Conservation (phyloP, 2,797 vertebrate genomes). For the Sebastes dallii region DNA sequence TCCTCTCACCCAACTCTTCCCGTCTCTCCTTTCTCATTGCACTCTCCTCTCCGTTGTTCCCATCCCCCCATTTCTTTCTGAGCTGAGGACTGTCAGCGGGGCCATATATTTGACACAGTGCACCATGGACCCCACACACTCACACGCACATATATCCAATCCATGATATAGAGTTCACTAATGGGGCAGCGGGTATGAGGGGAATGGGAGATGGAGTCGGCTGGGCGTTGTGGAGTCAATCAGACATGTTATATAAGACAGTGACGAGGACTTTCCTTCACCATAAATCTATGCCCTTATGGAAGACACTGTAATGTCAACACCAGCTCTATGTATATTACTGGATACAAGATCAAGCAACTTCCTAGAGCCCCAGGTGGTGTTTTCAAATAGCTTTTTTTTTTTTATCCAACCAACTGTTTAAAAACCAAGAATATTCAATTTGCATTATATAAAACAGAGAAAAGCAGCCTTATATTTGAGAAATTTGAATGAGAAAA, state of each 20-base stretch:
- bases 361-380: not conserved
- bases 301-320: conserved; percentile 26
- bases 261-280: conserved; percentile 35
- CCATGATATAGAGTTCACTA: conserved; percentile 47
- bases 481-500: not conserved
- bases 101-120: conserved; percentile 67
- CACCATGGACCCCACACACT: conserved; percentile 29
- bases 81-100: conserved; percentile 57
- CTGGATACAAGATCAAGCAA: not conserved
- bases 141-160: conserved; percentile 23
- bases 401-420: not conserved
- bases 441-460: not conserved
- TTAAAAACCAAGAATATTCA: not conserved
- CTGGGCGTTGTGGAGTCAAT: conserved; percentile 27
- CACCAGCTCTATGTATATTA: conserved; percentile 18
- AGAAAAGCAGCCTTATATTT: not conserved
- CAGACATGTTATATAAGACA: conserved; percentile 47
- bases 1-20: not conserved
- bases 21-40: not conserved
- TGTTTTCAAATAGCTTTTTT: not conserved
- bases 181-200: conserved; percentile 49
- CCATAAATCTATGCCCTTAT: conserved; percentile 30
- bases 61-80: conserved; percentile 31
- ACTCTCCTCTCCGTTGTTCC: conserved; percentile 9
- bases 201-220: conserved; percentile 45